These are phyloP conservation scores for Tetraodon nigroviridis DNA, from an alignment of 2,113 vertebrate species.

Conservation along the genomic window DNA sequence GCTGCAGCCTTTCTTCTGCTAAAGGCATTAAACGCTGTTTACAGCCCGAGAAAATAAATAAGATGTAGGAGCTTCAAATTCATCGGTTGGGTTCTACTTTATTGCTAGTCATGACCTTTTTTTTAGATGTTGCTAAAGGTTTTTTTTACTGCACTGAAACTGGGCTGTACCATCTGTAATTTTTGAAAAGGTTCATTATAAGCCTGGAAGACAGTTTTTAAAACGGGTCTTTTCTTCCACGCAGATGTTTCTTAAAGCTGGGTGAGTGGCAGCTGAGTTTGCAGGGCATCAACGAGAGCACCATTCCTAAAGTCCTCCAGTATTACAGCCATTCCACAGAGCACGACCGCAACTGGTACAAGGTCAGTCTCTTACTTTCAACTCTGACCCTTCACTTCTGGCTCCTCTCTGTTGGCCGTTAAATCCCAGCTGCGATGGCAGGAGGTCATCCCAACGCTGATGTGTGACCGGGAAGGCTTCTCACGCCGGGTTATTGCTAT, in stretches of 20 bases:
- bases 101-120: not conserved
- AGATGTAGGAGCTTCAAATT: not conserved
- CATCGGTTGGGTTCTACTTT: too few species aligned
- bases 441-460: constrained; percentile 1
- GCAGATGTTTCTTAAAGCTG: constrained; percentile 94
- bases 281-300: constrained; percentile 98
- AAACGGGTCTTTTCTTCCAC: not conserved
- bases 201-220: not conserved
- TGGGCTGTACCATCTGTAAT: not conserved
- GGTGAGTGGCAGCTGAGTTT: constrained; percentile 98
- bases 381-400: constrained; percentile 32
- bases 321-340: constrained; percentile 97
- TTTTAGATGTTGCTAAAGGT: not conserved
- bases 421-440: constrained; percentile 46
- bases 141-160: not conserved
- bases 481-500: constrained; percentile 15
- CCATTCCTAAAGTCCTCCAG: constrained; percentile 94
- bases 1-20: too few species aligned
- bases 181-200: not conserved
- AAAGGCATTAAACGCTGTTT: too few species aligned
- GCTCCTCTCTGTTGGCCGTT: constrained; percentile 12
- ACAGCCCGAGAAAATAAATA: not conserved
- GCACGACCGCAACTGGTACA: constrained; percentile 98
- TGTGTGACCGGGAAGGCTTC: constrained; percentile 13
- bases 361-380: constrained; percentile 73